Conservation (phyloP, 30 jellyfish, hydroid and myxozoan species). For the Hydractinia echinata region DNA sequence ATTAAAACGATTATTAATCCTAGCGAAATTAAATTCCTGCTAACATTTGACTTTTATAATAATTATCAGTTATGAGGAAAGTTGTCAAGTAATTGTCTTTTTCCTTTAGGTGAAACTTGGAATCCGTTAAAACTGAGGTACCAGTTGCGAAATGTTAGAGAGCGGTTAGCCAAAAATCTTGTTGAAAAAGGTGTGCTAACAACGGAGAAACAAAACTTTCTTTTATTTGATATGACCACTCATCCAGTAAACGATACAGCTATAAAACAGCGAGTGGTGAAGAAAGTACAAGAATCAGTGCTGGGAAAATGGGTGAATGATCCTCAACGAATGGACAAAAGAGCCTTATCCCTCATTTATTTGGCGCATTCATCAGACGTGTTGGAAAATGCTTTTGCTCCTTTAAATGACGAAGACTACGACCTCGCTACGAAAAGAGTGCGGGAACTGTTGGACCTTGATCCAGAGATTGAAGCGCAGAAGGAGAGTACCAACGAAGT, state of each 20-base stretch:
- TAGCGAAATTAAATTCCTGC: too few relatives aligned
- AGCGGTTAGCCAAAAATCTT: conserved; percentile 84
- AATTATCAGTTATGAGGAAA: too few relatives aligned
- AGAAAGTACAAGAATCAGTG: conserved; percentile 85
- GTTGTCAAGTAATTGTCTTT: neutral
- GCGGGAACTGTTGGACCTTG: conserved; percentile 86
- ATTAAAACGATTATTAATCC: too few relatives aligned
- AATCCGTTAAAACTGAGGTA: conserved; percentile 90
- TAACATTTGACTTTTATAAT: too few relatives aligned
- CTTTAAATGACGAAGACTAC: conserved; percentile 94
- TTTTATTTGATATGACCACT: conserved; percentile 92
- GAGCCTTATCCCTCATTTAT: conserved; percentile 80
- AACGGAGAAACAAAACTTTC: conserved; percentile 89
- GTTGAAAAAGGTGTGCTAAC: conserved; percentile 99
- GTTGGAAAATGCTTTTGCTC: conserved; percentile 96
- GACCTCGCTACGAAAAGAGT: conserved; percentile 96
- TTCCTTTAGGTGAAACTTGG: conserved; percentile 95
- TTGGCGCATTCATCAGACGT: conserved; percentile 96
- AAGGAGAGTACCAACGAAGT: conserved; percentile 85
- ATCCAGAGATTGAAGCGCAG: conserved; percentile 96
- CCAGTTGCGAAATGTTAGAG: conserved; percentile 91
- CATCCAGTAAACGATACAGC: conserved; percentile 85
- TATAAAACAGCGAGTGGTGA: conserved; percentile 82
- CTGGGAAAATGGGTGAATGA: conserved; percentile 89
- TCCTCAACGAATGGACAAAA: conserved; percentile 98